Evolutionary conservation across 2,113 vertebrate species (phyloP).

Genomic region (Psilopsiagon aurifrons): DNA sequence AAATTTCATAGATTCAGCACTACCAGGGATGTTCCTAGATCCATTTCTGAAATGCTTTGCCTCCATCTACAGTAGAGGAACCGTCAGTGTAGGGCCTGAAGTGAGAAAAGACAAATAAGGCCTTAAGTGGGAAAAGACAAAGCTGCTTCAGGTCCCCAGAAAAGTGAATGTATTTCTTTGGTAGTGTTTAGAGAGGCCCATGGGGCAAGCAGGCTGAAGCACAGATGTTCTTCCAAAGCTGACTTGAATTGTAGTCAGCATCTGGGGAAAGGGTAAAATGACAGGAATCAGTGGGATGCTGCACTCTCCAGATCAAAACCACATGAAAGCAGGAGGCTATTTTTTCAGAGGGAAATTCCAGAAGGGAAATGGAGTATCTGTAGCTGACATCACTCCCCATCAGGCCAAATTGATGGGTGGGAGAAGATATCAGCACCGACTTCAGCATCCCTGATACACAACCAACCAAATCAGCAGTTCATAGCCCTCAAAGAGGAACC

Average conservation of each 20-base stretch:
- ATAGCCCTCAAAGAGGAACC: not conserved
- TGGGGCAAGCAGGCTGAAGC: not conserved
- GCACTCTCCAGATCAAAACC: constrained; percentile 19
- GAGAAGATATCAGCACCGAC: not conserved
- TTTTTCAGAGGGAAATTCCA: constrained; percentile 49
- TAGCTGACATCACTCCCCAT: constrained; percentile 26
- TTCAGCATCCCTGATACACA: not conserved
- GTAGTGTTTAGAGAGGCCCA: not conserved
- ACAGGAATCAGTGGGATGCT: constrained; percentile 30
- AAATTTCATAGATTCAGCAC: not conserved
- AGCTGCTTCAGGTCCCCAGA: not conserved
- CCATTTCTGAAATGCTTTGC: not conserved
- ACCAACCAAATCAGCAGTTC: not conserved
- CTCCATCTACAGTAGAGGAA: not conserved
- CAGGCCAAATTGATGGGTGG: not conserved
- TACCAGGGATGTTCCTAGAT: not conserved
- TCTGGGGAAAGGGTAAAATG: not conserved
- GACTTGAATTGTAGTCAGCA: not conserved
- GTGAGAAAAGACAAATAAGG: not conserved
- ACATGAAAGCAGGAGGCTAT: constrained; percentile 14
- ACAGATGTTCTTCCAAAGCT: constrained; percentile 25
- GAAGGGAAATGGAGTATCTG: constrained; percentile 7
- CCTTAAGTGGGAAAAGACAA: not conserved
- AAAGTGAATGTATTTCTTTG: not conserved
- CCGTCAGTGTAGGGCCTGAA: not conserved